Evolutionary conservation across 2,113 vertebrate species (phyloP).

Genomic region (Hypomesus transpacificus): DNA sequence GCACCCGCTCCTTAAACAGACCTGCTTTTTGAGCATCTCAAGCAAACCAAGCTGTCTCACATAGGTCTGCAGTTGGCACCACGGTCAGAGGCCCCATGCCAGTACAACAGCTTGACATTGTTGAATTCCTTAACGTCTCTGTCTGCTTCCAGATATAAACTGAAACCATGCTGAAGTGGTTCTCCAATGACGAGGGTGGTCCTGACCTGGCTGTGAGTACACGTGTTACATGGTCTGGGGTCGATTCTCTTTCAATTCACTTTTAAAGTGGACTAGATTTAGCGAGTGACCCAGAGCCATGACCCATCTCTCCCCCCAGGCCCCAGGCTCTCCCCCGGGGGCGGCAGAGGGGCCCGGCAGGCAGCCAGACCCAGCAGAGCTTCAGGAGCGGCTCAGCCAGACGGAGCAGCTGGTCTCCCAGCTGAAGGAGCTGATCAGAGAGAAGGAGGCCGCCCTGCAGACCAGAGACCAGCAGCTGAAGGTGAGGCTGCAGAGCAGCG

Average conservation of each 20-base stretch:
- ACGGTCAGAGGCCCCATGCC: too few species aligned
- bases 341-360: slow-evolving; percentile 12
- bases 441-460: slow-evolving; percentile 78
- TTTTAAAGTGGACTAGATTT: neutral
- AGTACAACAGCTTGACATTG: too few species aligned
- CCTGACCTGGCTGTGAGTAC: slow-evolving; percentile 73
- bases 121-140: too few species aligned
- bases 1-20: too few species aligned
- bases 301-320: slow-evolving; percentile 48
- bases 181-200: slow-evolving; percentile 71
- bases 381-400: slow-evolving; percentile 75
- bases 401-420: slow-evolving; percentile 82
- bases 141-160: slow-evolving; percentile 21
- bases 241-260: neutral
- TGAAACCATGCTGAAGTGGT: slow-evolving; percentile 82
- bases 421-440: slow-evolving; percentile 83
- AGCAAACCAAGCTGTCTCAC: too few species aligned
- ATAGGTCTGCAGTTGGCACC: too few species aligned
- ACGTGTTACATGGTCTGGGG: neutral
- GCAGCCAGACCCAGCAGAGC: slow-evolving; percentile 59
- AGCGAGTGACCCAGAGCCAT: too few species aligned
- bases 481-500: slow-evolving; percentile 55
- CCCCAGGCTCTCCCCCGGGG: slow-evolving; percentile 53
- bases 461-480: slow-evolving; percentile 81
- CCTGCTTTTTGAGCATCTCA: too few species aligned